A percentile compares a stretch with the other conserved stretches of the same genome.
Evolutionary conservation across 2,888 invertebrate species (phyloP).

Genomic region (Calameuta idolon): DNA sequence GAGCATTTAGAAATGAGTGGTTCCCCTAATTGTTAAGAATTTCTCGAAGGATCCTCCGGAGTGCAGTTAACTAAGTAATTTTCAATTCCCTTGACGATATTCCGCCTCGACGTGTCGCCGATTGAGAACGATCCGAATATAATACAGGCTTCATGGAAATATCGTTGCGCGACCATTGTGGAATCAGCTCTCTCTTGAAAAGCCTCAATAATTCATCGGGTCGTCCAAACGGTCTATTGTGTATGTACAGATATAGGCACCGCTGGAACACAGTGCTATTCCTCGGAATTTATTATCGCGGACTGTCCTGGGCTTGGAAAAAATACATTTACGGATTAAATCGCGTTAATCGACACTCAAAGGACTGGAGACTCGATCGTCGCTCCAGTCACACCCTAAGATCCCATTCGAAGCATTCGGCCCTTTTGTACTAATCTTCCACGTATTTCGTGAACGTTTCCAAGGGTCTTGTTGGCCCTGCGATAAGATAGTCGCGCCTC

Average conservation of each 20-base stretch:
- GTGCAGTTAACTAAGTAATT: neutral
- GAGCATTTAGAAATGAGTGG: neutral
- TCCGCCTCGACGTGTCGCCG: neutral
- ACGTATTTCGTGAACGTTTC: neutral
- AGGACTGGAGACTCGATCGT: neutral
- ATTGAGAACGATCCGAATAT: neutral
- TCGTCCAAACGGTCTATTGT: neutral
- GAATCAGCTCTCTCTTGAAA: neutral
- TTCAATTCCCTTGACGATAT: neutral
- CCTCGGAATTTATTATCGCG: neutral
- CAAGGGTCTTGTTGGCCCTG: constrained; percentile 2
- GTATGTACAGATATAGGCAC: neutral
- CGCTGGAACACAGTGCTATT: neutral
- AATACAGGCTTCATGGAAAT: neutral
- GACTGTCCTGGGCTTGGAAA: neutral
- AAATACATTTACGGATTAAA: neutral
- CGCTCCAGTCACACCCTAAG: neutral
- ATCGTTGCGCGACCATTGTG: neutral
- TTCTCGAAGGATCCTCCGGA: neutral
- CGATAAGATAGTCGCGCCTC: neutral
- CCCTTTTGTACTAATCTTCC: constrained; percentile 7
- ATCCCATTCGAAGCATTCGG: neutral
- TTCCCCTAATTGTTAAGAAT: neutral
- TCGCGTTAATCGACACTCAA: neutral
- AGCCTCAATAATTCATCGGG: neutral